Base-by-base conservation (phyloP, 1,140 invertebrate genomes). In the Daktulosphaira vitifoliae region DNA sequence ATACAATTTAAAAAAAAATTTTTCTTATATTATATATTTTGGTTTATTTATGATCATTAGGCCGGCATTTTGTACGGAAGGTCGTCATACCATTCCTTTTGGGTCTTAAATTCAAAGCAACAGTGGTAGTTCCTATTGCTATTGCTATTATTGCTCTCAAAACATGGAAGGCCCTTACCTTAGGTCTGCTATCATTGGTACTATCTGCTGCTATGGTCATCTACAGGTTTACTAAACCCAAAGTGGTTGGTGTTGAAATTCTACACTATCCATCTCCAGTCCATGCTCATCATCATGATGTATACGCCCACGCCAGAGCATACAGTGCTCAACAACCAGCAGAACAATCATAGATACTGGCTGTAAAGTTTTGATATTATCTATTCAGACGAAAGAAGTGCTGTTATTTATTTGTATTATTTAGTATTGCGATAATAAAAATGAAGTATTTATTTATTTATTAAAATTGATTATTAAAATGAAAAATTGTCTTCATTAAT, bases 151-250 rank as follows among this genome's bases (percentile, higher is more conserved):
- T 90, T 71, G 88, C 88, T 0, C 75, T 90, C 18, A 90, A 90
- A 73, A 90, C 88, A 22, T 90, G 88, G 88, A 91, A 91, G 73
- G 88, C 88, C 22, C 76, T 90, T 65, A 90, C 88, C 13, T 78
- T 91, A 67, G 88, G 87, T 70, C 81, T 91, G n/a, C 80, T 91
- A 15, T 90, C 88, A 1, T 74, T 91, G 67, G 88, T 72, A 4
- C 62, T 73, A 15, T 73, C 73, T 15, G 87, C 85, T 64, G 88
- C 88, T 33, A 81, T 90, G 80, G 78, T 90, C 39, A 87, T 90
- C 71, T 90, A 90, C 77, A 89, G 89, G 75, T 81, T 90, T 70
- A 85, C 87, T 65, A 89, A 89, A 71, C 87, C 87, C 65, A 89
- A 89, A 73, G 82, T 87, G 59, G 75, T 76, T 56, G 86, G 85